Evolutionary conservation across 2,888 invertebrate genomes (phyloP), one percentile per base, ranked within the genome.

Genomic region (Sphaerophoria rueppellii): DNA sequence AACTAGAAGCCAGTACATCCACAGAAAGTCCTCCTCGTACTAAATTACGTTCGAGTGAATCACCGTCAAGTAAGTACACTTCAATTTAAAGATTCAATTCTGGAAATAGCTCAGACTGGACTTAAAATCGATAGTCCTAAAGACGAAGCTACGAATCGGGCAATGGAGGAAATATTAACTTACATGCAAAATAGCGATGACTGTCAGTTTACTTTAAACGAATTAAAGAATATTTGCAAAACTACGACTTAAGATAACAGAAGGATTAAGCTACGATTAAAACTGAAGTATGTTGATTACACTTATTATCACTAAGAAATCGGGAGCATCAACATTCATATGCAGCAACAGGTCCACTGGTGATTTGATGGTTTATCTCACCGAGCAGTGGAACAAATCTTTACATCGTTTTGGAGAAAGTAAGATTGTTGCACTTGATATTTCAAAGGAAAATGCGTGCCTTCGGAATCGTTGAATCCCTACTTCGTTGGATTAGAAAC

Each of bases 241-340:
- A 55, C 1, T 55, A n/a, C 37, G 7, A 57, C 14, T 57, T 0
- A 12, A 57, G 57, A 35, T 35, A 14, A 57, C 34, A 37, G 7
- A 7, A 57, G 6, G 1, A n/a, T 63, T 16, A 58, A 58, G 58
- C 16, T 58, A 40, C 58, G 58, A 58, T n/a, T 55, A 6, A 55
- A 55, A 55, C 12, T 50, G 24, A 50, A 14, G 67, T 67, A 67
- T 67, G 50, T 50, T 52, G 52, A n/a, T 34, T 52, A 69, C 52
- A 69, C 1, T 69, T 69, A 69, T 69, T 69, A 69, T 69, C 52
- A 69, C 69, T 52, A 54, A 69, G 37, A 69, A 69, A 54, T 69
- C 69, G 54, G 69, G 69, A 69, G 54, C 69, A 69, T 69, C 69
- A 69, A 69, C 69, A 50, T 50, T 50, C 50, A 50, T 50, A 50